Percentiles rank a stretch among this genome's conserved stretches.
These are phyloP conservation scores for Barbus barbus DNA, from an alignment of 2,113 vertebrate species.

Conservation along the genomic window DNA sequence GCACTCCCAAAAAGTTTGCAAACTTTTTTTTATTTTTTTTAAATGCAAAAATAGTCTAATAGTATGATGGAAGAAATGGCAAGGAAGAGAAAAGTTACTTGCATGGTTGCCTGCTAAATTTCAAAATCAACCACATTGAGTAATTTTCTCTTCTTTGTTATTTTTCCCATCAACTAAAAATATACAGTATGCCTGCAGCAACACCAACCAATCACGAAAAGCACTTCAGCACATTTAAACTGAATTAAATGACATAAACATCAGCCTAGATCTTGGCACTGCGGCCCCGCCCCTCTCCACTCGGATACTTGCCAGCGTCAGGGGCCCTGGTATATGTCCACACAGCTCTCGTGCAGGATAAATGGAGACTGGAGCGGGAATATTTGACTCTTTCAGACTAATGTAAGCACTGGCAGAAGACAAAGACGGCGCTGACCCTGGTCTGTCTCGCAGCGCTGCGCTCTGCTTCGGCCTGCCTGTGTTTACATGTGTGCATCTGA, in stretches of 20 bases:
- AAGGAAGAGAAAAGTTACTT: neutral
- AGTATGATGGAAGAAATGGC: neutral
- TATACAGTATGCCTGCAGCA: slow-evolving; percentile 2
- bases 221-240: slow-evolving; percentile 1
- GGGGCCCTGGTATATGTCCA: slow-evolving; percentile 62
- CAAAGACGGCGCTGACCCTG: slow-evolving; percentile 74
- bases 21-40: too few species aligned
- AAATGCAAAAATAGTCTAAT: too few species aligned
- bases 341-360: slow-evolving; percentile 65
- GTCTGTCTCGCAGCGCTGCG: slow-evolving; percentile 73
- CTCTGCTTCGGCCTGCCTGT: slow-evolving; percentile 81
- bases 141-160: slow-evolving; percentile 9
- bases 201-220: slow-evolving; percentile 4
- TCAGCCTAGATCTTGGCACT: slow-evolving; percentile 47
- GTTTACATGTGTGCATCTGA: slow-evolving; percentile 78
- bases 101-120: neutral
- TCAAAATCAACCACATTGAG: neutral
- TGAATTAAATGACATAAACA: slow-evolving; percentile 43
- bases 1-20: too few species aligned
- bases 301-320: slow-evolving; percentile 66
- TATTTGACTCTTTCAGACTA: slow-evolving; percentile 76
- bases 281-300: slow-evolving; percentile 47
- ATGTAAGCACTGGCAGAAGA: slow-evolving; percentile 78
- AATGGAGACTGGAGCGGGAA: slow-evolving; percentile 62
- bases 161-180: neutral